Percentiles rank a stretch among this genome's conserved stretches.
These are phyloP conservation scores for Amiota communis DNA, from an alignment of 2,888 invertebrate genomes.

Conservation along the genomic window DNA sequence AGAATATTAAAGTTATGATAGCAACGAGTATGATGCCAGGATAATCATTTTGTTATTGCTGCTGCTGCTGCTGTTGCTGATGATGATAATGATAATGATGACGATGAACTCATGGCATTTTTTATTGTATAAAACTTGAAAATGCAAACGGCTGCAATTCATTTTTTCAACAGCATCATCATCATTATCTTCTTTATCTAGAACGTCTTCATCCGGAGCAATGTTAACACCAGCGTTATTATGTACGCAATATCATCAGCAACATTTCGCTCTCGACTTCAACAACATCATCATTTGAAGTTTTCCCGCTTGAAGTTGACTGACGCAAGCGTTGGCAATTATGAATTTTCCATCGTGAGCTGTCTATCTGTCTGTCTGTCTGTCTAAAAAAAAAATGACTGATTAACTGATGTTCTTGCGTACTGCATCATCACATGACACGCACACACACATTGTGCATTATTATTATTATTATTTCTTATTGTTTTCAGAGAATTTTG, in stretches of 20 bases:
- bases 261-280: too few relatives aligned
- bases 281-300: too few relatives aligned
- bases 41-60: slow-evolving; percentile 22
- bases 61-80: slow-evolving; percentile 19
- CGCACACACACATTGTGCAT: too few relatives aligned
- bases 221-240: too few relatives aligned
- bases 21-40: not conserved
- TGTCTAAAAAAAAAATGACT: not conserved
- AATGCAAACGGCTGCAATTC: slow-evolving; percentile 32
- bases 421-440: not conserved
- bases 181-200: too few relatives aligned
- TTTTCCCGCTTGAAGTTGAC: too few relatives aligned
- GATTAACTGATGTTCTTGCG: not conserved
- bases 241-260: too few relatives aligned
- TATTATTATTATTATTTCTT: not conserved
- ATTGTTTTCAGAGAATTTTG: not conserved
- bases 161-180: slow-evolving; percentile 18
- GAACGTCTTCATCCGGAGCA: too few relatives aligned
- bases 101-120: not conserved
- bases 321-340: too few relatives aligned
- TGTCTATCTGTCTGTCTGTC: not conserved
- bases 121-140: slow-evolving; percentile 10
- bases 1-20: slow-evolving; percentile 59
- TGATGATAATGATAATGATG: slow-evolving; percentile 34
- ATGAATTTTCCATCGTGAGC: too few relatives aligned